These are phyloP conservation scores for Goniozus legneri DNA, from an alignment of 1,140 invertebrate genomes.

Conservation along the genomic window DNA sequence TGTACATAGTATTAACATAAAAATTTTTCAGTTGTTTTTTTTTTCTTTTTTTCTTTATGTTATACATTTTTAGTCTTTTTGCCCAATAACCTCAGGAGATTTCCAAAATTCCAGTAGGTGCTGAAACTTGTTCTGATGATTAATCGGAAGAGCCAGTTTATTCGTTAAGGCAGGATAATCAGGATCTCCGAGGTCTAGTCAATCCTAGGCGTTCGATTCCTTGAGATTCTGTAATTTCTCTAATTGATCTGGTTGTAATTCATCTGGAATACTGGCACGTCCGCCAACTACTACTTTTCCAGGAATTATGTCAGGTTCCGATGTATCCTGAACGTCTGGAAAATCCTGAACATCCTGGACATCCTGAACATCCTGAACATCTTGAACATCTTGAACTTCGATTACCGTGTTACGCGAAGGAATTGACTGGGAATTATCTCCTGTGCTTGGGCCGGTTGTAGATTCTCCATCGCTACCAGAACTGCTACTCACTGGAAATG, in stretches of 20 bases:
- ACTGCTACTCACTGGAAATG: slow-evolving; percentile 59
- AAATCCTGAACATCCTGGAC: slow-evolving; percentile 29
- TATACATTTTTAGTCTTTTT: slow-evolving; percentile 32
- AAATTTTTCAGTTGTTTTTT: slow-evolving; percentile 29
- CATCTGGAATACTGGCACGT: slow-evolving; percentile 76
- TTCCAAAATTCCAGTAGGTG: slow-evolving; percentile 48
- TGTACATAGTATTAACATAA: slow-evolving; percentile 42
- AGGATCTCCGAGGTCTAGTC: slow-evolving; percentile 43
- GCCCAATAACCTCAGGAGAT: slow-evolving; percentile 38
- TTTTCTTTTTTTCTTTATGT: no score
- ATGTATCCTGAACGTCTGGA: slow-evolving; percentile 27
- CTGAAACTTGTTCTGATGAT: slow-evolving; percentile 47
- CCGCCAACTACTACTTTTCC: slow-evolving; percentile 69
- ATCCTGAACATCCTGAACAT: slow-evolving; percentile 27
- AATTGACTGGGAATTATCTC: slow-evolving; percentile 58
- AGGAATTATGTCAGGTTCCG: slow-evolving; percentile 38
- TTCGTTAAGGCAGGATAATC: slow-evolving; percentile 39
- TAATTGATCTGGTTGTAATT: slow-evolving; percentile 79
- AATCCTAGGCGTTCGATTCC: slow-evolving; percentile 79
- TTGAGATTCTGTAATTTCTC: slow-evolving; percentile 80
- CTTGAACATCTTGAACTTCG: slow-evolving; percentile 27
- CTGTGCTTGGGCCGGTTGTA: slow-evolving; percentile 60
- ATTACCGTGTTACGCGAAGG: slow-evolving; percentile 38
- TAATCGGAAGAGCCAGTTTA: slow-evolving; percentile 46
- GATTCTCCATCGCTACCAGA: slow-evolving; percentile 60